Evolutionary conservation across 2,113 vertebrate genomes (phyloP).

Genomic region (Pachycephala philippinensis): DNA sequence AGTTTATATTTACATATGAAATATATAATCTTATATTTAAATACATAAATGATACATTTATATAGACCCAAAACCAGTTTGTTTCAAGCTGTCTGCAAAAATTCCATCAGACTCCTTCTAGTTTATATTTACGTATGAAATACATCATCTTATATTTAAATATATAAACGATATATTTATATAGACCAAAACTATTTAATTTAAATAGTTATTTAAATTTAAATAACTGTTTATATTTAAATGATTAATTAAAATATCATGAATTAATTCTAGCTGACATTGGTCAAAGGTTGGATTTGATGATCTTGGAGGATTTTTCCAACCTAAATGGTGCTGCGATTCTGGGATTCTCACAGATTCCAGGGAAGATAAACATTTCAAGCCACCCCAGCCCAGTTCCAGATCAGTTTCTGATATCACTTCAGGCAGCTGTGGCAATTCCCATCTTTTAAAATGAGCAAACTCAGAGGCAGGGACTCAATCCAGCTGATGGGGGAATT

Average conservation of each 20-base stretch:
- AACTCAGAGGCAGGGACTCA: not conserved
- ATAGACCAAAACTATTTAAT: not conserved
- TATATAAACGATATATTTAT: not conserved
- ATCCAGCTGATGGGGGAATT: not conserved
- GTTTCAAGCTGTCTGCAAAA: not conserved
- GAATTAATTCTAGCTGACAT: not conserved
- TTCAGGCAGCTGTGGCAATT: not conserved
- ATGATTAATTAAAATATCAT: not conserved
- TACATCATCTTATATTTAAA: not conserved
- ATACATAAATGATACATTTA: not conserved
- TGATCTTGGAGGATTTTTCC: not conserved
- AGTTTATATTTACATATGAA: not conserved
- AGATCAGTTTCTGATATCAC: not conserved
- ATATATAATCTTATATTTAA: not conserved
- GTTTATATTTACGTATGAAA: not conserved
- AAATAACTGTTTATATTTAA: too few relatives aligned
- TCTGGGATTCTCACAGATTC: not conserved
- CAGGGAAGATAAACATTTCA: not conserved
- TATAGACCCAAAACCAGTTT: not conserved
- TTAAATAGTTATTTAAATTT: too few relatives aligned
- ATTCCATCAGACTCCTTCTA: not conserved
- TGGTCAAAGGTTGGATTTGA: not conserved
- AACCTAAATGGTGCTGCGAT: not conserved
- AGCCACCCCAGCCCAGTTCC: not conserved
- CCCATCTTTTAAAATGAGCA: not conserved